Evolutionary conservation across 2,888 invertebrate genomes (phyloP).

Genomic region (Lasius fuliginosus): DNA sequence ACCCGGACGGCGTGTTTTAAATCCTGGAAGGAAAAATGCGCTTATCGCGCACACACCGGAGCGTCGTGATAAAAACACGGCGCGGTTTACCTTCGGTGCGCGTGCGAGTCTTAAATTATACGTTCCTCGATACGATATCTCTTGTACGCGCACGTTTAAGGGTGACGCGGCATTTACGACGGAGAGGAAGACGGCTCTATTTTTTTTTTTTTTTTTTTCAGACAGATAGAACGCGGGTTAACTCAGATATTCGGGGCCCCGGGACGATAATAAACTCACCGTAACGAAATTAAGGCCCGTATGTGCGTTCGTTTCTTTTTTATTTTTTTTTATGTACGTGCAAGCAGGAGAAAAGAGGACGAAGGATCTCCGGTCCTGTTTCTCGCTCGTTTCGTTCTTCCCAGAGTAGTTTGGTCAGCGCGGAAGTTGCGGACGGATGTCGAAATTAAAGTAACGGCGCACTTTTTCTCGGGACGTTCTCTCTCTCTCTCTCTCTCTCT

Average conservation of each 20-base stretch:
- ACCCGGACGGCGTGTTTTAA: constrained; percentile 24
- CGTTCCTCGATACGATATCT: constrained; percentile 50
- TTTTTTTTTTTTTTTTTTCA: constrained; percentile 50
- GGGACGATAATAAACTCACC: constrained; percentile 68
- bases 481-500: background rate
- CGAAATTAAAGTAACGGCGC: constrained; percentile 67
- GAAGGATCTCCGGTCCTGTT: background rate
- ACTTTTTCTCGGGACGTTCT: constrained; percentile 48
- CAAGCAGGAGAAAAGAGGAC: background rate
- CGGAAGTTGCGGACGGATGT: constrained; percentile 24
- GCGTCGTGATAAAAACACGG: constrained; percentile 13
- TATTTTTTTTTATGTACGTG: background rate
- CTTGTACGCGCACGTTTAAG: constrained; percentile 16
- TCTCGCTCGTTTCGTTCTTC: background rate
- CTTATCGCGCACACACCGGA: constrained; percentile 11
- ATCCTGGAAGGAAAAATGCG: constrained; percentile 11
- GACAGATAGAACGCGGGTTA: constrained; percentile 59
- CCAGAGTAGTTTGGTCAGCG: background rate
- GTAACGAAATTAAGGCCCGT: constrained; percentile 66
- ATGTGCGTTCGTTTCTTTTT: background rate
- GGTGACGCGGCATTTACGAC: constrained; percentile 9
- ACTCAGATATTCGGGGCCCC: constrained; percentile 57
- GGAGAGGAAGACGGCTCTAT: constrained; percentile 55
- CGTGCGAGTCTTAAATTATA: constrained; percentile 43
- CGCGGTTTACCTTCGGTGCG: constrained; percentile 2